Evolutionary conservation across 2,888 invertebrate species (phyloP), one percentile per base, ranked within the genome.

Genomic region (Tetanocera ferruginea): DNA sequence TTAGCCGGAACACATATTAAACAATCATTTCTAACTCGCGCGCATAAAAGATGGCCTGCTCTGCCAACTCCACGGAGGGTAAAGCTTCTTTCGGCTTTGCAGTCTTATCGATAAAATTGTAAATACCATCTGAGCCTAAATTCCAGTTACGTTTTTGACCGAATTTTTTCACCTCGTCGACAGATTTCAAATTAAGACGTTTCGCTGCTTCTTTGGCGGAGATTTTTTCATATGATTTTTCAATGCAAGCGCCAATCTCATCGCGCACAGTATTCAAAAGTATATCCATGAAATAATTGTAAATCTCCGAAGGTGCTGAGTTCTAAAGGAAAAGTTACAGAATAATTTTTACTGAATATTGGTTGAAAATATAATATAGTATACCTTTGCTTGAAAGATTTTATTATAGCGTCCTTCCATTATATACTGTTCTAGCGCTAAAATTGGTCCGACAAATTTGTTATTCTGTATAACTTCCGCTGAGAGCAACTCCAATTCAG

Each of bases 401-500:
- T 99, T 99, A 89, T 99, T 99, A 88, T 99, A 99, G 83, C 98
- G 97, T 69, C 99, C 99, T 89, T 99, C 99, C 98, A 99, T 99
- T 76, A 99, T 92, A 89, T 98, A 98, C 89, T 99, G 99, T 86
- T 99, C 99, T 86, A 99, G 92, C 9, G 97, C 96, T 14, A 99
- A 92, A 0, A 99, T 98, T 87, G 98, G 98, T 80, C 95, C 93
- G 78, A 99, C 97, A 89, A 97, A 99, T 23, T 97, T 94, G 88
- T 99, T 98, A 72, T 94, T 94, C 88, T 97, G 95, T 83, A 99
- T 95, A 75, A 96, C 95, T 87, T 97, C 96, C 5, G 96, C 95
- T 0, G 98, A 96, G 49, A 99, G 91, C 34, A 98, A 92, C 88
- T 99, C 99, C 82, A 99, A 90, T 89, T 98, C 98, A 0, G 98